Evolutionary conservation across 1,140 invertebrate genomes (phyloP).

Genomic region (Bombus impatiens): DNA sequence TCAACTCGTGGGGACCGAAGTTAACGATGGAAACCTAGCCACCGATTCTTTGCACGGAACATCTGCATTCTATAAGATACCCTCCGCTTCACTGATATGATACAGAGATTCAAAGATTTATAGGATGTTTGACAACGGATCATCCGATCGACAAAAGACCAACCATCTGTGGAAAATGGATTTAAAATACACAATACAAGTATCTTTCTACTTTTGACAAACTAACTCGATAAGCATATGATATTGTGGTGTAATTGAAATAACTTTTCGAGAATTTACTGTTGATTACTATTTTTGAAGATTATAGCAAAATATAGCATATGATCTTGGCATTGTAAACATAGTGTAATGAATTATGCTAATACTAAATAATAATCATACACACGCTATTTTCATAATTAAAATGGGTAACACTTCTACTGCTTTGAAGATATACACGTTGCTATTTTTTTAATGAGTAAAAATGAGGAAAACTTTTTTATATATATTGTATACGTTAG

Average conservation of each 20-base stretch:
- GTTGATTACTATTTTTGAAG: too few relatives aligned
- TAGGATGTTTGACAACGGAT: neutral
- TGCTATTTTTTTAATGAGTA: neutral
- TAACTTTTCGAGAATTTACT: too few relatives aligned
- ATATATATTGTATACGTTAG: too few relatives aligned
- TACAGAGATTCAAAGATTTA: conserved; percentile 19
- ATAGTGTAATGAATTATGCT: too few relatives aligned
- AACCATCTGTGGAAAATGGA: neutral
- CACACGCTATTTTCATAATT: neutral
- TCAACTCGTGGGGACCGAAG: conserved; percentile 56
- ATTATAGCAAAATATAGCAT: too few relatives aligned
- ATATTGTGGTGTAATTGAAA: too few relatives aligned
- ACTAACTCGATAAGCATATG: neutral
- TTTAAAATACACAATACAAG: too few relatives aligned
- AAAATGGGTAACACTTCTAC: neutral
- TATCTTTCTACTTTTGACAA: neutral
- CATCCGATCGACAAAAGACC: neutral
- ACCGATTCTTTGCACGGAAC: conserved; percentile 49
- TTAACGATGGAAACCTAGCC: conserved; percentile 65
- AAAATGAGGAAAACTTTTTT: neutral
- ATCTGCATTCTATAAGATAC: conserved; percentile 30
- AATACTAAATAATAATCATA: neutral
- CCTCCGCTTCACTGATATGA: conserved; percentile 39
- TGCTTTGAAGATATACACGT: neutral
- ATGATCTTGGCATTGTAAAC: too few relatives aligned